These are phyloP conservation scores for Cheilosia pagana DNA, from an alignment of 2,888 invertebrate genomes.

Conservation along the genomic window DNA sequence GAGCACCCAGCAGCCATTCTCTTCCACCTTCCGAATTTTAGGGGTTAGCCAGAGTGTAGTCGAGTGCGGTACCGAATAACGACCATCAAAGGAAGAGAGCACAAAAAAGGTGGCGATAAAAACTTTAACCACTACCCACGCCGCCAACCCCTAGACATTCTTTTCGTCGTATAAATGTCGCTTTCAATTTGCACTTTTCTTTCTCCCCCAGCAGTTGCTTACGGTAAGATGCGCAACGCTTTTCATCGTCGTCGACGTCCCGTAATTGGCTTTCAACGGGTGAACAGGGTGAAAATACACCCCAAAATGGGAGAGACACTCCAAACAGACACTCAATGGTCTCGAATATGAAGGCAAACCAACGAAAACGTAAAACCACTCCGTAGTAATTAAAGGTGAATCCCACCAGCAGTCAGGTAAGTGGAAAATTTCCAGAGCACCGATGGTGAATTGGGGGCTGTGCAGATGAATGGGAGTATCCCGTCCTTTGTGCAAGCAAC, in stretches of 20 bases:
- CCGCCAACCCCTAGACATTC: neutral
- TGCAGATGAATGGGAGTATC: slow-evolving; percentile 7
- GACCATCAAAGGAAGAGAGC: slow-evolving; percentile 9
- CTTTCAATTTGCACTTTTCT: slow-evolving; percentile 66
- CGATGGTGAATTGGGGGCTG: slow-evolving; percentile 3
- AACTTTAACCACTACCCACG: neutral
- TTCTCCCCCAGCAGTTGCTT: neutral
- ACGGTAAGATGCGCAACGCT: slow-evolving; percentile 9
- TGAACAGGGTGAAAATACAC: slow-evolving; percentile 15
- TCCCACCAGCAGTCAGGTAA: slow-evolving; percentile 37
- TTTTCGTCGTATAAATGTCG: slow-evolving; percentile 46
- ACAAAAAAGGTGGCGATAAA: slow-evolving; percentile 7
- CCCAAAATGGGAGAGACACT: slow-evolving; percentile 11
- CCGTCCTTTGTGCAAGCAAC: neutral
- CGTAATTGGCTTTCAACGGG: slow-evolving; percentile 66
- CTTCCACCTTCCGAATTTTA: slow-evolving; percentile 10
- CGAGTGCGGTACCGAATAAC: slow-evolving; percentile 16
- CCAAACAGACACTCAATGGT: slow-evolving; percentile 30
- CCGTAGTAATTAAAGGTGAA: slow-evolving; percentile 67
- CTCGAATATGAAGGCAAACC: slow-evolving; percentile 46
- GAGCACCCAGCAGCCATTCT: slow-evolving; percentile 44
- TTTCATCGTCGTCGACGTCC: slow-evolving; percentile 19
- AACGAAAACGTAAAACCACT: slow-evolving; percentile 66
- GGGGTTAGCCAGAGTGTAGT: slow-evolving; percentile 4
- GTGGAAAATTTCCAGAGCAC: slow-evolving; percentile 34